Evolutionary conservation across 2,113 vertebrate species (phyloP), one percentile per base, ranked within the genome.

Genomic region (Bujurquina vittata): DNA sequence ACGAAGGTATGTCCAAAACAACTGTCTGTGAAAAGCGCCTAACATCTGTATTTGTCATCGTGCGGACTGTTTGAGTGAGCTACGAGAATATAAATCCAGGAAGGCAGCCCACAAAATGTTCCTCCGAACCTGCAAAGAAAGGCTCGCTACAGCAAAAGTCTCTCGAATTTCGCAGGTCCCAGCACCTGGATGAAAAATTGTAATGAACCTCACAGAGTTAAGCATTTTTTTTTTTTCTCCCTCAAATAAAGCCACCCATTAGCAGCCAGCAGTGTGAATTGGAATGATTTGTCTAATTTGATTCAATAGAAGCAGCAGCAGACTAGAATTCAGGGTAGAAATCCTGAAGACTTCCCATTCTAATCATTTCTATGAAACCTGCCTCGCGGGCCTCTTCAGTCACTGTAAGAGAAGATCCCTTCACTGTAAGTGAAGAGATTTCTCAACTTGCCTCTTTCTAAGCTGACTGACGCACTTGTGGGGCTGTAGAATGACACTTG

Each of bases 401-500:
- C 67, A 31, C 26, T 17, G 52, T 14, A 17, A 54, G 26, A 72
- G 67, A 52, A 18, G 78, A 67, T 73, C 82, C 1, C 8, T 33
- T 81, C 80, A 26, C 67, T 84, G 61, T 14, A 9, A 67, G 54
- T 78, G 26, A 4, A n/a, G 56, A 65, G 54, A 22, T 26, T 73
- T 61, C 77, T 85, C 59, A 73, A 22, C 56, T 26, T 72, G 29
- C 74, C 37, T 8, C 56, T 4, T 54, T 73, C 26, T 40, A 23
- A 59, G 76, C 9, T 75, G 88, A 87, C 84, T 46, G 87, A 78
- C 55, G 80, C 22, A 14, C 86, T 90, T 87, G 87, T 75, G 52
- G 31, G 79, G 23, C 31, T 87, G 73, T 83, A 87, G 85, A 83
- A 81, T 33, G 76, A 79, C 90, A 89, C 91, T 90, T 91, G 83